Conservation (phyloP, 2,888 invertebrate genomes). For the Axea sp. region DNA sequence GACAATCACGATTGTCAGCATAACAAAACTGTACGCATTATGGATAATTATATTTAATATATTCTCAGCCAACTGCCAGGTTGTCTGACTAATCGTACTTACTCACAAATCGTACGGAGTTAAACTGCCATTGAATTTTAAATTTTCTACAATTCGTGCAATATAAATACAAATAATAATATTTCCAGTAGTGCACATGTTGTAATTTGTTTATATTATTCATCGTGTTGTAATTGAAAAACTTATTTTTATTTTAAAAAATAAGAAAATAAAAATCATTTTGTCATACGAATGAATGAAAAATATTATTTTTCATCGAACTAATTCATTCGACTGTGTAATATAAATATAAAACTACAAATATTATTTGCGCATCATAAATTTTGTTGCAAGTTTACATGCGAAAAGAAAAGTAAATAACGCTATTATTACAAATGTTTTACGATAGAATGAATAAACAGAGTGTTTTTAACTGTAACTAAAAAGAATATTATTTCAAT, state of each 20-base stretch:
- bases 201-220: too few species aligned
- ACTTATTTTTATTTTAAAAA: not conserved
- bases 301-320: not conserved
- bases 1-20: too few species aligned
- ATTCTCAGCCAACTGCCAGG: too few species aligned
- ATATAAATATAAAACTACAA: conserved; percentile 20
- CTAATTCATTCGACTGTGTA: conserved; percentile 4
- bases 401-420: conserved; percentile 9
- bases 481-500: conserved; percentile 22
- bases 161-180: too few species aligned
- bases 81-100: too few species aligned
- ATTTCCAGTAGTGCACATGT: too few species aligned
- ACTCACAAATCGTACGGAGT: too few species aligned
- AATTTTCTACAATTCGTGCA: too few species aligned
- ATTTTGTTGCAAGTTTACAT: conserved; percentile 7
- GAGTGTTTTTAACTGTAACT: conserved; percentile 11
- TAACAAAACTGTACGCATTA: too few species aligned
- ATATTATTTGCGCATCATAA: conserved; percentile 9
- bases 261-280: not conserved
- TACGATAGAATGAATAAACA: conserved; percentile 24
- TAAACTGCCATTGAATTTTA: too few species aligned
- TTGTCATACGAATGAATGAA: not conserved
- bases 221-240: too few species aligned
- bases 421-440: conserved; percentile 26
- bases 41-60: too few species aligned